Evolutionary conservation across 2,797 vertebrate species (phyloP), one percentile per base, ranked within the genome.

Genomic region (Melanotaenia boesemani): DNA sequence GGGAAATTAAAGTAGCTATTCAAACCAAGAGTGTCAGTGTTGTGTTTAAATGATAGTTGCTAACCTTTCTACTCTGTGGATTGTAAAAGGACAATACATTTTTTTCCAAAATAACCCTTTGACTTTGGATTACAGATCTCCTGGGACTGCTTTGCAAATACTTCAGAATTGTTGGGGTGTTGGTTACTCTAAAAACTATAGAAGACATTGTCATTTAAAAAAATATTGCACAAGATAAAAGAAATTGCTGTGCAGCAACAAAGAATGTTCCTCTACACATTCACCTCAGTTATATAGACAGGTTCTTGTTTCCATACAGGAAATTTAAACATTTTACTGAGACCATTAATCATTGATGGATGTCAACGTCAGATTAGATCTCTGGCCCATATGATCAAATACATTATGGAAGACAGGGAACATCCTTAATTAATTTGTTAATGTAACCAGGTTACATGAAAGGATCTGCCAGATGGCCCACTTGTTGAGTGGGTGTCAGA

Each of bases 311-410:
- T 71, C 64, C 36, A 55, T 34, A 79, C 37, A 72, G 34, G 60
- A 69, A 70, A 80, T 65, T 67, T 67, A 72, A 68, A 80, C 62
- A 77, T 22, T 75, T 72, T 37, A 22, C 76, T 64, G 74, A 72
- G 61, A 58, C 9, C 41, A 59, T 89, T 79, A 79, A 88, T 82
- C 66, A 85, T 85, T 85, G 50, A 86, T 75, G 60, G 59, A 46
- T 54, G 66, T 32, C 70, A 68, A 63, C 41, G 37, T 63, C 20
- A 57, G 36, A 87, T 82, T 66, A 69, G 79, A 80, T 79, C 70
- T 46, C 39, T 30, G 30, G 30, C 48, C 66, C 70, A 77, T 72
- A 58, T 86, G 65, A 84, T 86, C 67, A 86, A 84, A 90, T 80
- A 74, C 63, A 80, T 84, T 66, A 85, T 74, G 69, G 74, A 58